Base-by-base conservation (phyloP, 2,113 vertebrate genomes). In the Coregonus clupeaformis region DNA sequence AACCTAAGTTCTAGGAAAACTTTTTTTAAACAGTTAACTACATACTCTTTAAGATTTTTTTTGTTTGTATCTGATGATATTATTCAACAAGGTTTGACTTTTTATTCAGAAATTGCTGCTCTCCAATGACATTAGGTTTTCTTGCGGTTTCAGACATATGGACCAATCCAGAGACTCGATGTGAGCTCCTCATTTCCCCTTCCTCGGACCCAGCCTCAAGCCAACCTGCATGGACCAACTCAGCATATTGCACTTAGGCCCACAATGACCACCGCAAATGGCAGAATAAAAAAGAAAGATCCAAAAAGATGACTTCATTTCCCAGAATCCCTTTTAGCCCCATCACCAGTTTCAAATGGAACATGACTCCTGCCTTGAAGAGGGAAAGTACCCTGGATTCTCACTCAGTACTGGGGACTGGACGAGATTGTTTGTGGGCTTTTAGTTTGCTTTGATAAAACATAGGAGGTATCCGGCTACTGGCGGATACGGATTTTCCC, bases 311-410 rank as follows among this genome's bases (percentile, higher is more conserved):
- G 27, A 68, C 6, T 42, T 42, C 18, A 68, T 68, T 36, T 68
- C 66, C 66, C 65, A 69, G 27, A 75, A 45, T 76, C 57, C 47
- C 2, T 27, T 70, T 70, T 24, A 47, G 65, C 30, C 25, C 13
- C 4, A 30, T 64, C 29, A 12, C 14, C 52, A 1, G 1, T 3
- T 13, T 67, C 1, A 27, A 14, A 65, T 65, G 11, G 25, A 32
- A 36, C 27, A 30, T 29, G 64, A 66, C 64, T 66, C 25, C 14
- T 30, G 6, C 18, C 29, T 6, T 66, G 16, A 30, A 66, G 49
- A 60, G 57, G 57, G 57, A 11, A 36, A 68, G 16, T 67, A 36
- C 32, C 66, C 66, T 45, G 30, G 20, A 36, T 45, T 22, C 57
- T 22, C 20, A 7, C 57, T 60, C n/a, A 11, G 57, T n/a, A 22